Base-by-base conservation (phyloP, 2,888 invertebrate species). In the Drosophila rubida region DNA sequence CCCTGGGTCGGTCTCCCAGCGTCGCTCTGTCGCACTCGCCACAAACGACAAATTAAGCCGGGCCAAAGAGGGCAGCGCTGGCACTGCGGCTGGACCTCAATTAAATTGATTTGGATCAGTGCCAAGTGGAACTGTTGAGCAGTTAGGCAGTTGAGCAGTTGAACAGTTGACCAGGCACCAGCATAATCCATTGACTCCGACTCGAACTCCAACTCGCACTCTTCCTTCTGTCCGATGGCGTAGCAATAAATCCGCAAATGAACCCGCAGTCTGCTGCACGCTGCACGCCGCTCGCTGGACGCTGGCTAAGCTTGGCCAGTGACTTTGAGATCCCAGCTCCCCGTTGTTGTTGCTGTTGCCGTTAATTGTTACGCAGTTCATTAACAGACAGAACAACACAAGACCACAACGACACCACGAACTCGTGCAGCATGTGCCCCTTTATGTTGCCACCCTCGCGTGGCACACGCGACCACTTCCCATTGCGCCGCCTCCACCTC, bases 101-200 rank as follows among this genome's bases (percentile, higher is more conserved):
- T 84, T 88, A 85, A 88, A 85, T 89, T 89, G 85, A 88, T 88
- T 86, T 75, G 78, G 74, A 82, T 79, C 82, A 72, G 66, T 75
- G 81, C 68, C 50, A 62, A 60, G 63, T 67, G 64, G 25, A 51
- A 45, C 53, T 30, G 54, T 59, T 63, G 70, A 70, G 57, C 19
- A 16, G 42, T n/a, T 39, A 8, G 11, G 7, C 9, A 48, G 62
- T 37, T 42, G 53, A 59, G 19, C 16, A 14, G 42, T n/a, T 39
- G 11, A 14, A 8, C 11, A 49, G 62, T 39, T 44, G 54, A 59
- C 45, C 57, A 49, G 44, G 35, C 61, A 69, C 75, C 69, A 69
- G 77, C 78, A 79, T 76, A 73, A 74, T 61, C 74, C 22, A 32
- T 16, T 51, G 51, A 14, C 42, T 44, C 14, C 1, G n/a, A 8